Evolutionary conservation across 2,113 vertebrate genomes (phyloP).

Genomic region (Lepidothrix coronata): DNA sequence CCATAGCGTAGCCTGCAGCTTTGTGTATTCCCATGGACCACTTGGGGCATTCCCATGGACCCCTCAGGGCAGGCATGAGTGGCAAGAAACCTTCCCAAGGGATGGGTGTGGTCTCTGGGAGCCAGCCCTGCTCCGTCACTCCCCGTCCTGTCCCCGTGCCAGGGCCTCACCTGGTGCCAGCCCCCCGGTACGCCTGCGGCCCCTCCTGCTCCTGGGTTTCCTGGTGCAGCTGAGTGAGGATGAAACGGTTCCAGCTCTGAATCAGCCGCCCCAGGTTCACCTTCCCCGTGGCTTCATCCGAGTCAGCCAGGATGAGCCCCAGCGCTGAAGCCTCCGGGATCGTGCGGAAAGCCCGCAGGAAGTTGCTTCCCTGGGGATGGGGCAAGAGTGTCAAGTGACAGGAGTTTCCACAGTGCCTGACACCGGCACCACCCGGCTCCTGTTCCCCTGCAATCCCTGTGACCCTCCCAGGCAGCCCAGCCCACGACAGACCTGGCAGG

Average conservation of each 20-base stretch:
- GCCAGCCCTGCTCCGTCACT: neutral
- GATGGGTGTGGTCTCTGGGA: neutral
- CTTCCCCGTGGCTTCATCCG: conserved; percentile 94
- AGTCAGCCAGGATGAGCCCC: conserved; percentile 94
- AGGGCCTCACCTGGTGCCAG: conserved; percentile 82
- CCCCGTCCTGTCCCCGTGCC: neutral
- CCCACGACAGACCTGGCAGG: conserved; percentile 84
- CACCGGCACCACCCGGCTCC: neutral
- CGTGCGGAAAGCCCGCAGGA: conserved; percentile 94
- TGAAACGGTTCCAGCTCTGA: conserved; percentile 98
- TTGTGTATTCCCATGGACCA: accelerated
- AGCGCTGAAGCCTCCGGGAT: conserved; percentile 95
- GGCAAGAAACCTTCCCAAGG: accelerated
- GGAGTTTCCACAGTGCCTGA: neutral
- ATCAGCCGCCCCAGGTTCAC: conserved; percentile 90
- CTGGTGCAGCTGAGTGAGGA: conserved; percentile 97
- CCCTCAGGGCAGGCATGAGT: accelerated
- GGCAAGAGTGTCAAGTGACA: neutral
- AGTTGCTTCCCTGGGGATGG: conserved; percentile 89
- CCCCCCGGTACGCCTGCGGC: conserved; percentile 91
- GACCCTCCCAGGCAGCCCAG: neutral
- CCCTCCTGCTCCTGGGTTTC: conserved; percentile 97
- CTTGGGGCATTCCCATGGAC: too few species aligned
- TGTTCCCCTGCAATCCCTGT: accelerated
- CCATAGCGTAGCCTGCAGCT: accelerated